These are phyloP conservation scores for Branchinecta sandiegonensis DNA, from an alignment of 2,888 invertebrate genomes.

Conservation along the genomic window DNA sequence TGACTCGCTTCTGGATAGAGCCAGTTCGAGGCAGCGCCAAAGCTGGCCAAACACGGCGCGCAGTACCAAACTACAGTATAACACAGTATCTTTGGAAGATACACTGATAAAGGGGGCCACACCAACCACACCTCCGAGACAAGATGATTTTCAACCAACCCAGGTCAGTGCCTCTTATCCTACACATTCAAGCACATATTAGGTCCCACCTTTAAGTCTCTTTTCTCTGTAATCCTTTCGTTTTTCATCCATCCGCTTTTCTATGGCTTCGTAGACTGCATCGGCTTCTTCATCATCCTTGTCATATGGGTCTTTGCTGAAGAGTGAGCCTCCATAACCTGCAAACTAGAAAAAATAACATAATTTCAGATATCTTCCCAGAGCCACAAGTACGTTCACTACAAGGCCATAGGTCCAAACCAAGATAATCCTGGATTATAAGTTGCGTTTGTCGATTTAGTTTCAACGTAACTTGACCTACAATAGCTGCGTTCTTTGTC, in stretches of 20 bases:
- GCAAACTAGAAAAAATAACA: slow-evolving; percentile 48
- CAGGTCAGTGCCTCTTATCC: too few relatives aligned
- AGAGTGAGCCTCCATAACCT: slow-evolving; percentile 97
- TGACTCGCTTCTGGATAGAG: too few relatives aligned
- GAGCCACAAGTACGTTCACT: neutral
- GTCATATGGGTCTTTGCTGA: slow-evolving; percentile 98
- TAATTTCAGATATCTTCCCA: neutral
- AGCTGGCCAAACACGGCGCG: too few relatives aligned
- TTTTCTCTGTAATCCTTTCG: slow-evolving; percentile 88
- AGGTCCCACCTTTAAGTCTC: slow-evolving; percentile 44
- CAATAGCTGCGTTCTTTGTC: too few relatives aligned
- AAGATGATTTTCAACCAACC: too few relatives aligned
- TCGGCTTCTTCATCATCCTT: slow-evolving; percentile 99
- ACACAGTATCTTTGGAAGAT: too few relatives aligned
- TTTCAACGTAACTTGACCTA: too few relatives aligned
- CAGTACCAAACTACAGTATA: too few relatives aligned
- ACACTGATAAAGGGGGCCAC: too few relatives aligned
- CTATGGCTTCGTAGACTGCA: slow-evolving; percentile 94
- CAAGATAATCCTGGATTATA: neutral
- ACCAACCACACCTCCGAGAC: too few relatives aligned
- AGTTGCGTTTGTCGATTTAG: too few relatives aligned
- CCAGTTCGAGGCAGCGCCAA: too few relatives aligned
- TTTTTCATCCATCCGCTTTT: slow-evolving; percentile 97
- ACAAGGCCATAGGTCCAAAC: neutral
- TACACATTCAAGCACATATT: neutral